Conservation (phyloP, 2,113 vertebrate genomes). For the Bos indicus region DNA sequence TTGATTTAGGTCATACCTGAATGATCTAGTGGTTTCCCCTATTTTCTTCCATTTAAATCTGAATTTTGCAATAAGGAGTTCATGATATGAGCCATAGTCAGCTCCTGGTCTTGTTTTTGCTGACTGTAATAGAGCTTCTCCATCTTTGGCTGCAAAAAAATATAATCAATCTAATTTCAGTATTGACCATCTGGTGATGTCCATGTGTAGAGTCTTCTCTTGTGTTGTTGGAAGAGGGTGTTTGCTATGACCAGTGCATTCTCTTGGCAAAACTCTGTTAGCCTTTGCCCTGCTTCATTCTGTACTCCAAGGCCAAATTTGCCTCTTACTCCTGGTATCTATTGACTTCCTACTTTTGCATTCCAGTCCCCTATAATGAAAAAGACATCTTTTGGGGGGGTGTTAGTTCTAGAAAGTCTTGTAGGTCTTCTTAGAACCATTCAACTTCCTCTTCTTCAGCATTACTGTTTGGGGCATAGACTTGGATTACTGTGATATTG, state of each 20-base stretch:
- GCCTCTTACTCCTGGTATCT: not conserved
- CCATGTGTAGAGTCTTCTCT: not conserved
- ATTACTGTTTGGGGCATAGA: not conserved
- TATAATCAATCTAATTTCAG: not conserved
- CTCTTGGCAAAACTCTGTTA: not conserved
- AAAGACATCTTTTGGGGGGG: not conserved
- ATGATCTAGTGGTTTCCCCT: not conserved
- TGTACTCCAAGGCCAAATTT: not conserved
- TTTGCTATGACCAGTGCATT: not conserved
- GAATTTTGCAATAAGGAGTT: not conserved
- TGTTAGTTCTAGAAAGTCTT: not conserved
- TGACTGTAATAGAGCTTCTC: not conserved
- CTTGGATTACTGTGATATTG: not conserved
- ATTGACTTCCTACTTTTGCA: not conserved
- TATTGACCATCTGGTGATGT: not conserved
- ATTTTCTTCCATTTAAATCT: not conserved
- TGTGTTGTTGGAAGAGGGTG: not conserved
- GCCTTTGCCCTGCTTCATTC: not conserved
- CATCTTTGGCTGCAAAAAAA: not conserved
- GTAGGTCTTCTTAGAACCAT: not conserved
- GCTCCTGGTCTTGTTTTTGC: not conserved
- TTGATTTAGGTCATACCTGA: not conserved
- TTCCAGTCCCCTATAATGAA: not conserved
- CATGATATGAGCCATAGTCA: not conserved
- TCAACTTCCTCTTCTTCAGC: accelerated